Evolutionary conservation across 2,113 vertebrate genomes (phyloP).

Genomic region (Falco punctatus): DNA sequence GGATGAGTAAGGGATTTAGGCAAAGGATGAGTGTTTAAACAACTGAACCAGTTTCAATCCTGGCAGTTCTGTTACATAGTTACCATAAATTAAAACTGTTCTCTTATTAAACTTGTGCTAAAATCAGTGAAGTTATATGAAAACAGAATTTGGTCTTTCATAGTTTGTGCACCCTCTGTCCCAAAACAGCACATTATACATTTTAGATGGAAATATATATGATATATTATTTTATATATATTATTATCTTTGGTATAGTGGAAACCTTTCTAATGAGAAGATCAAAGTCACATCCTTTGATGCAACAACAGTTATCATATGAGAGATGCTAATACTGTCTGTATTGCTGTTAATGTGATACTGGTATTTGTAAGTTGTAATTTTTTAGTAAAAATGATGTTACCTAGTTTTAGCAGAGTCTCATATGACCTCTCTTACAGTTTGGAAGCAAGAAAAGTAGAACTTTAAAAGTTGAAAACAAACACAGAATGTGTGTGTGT

Average conservation of each 20-base stretch:
- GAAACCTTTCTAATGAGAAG: neutral
- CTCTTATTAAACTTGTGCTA: neutral
- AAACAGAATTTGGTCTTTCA: neutral
- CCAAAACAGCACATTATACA: neutral
- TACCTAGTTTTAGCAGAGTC: neutral
- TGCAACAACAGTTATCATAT: neutral
- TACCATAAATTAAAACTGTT: neutral
- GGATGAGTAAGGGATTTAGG: neutral
- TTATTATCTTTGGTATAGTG: neutral
- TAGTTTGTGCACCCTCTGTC: neutral
- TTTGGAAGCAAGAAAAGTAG: neutral
- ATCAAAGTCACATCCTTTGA: neutral
- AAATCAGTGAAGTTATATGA: neutral
- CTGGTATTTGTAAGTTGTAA: neutral
- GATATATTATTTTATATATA: neutral
- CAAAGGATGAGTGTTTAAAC: neutral
- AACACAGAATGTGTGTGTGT: neutral
- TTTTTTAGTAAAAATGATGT: neutral
- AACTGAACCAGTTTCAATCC: neutral
- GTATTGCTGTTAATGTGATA: neutral
- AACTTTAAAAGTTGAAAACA: neutral
- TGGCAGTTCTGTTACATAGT: neutral
- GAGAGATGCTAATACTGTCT: neutral
- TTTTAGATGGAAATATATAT: neutral
- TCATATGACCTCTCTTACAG: neutral